Percentiles rank a stretch among this genome's conserved stretches.
Conservation (phyloP, 2,888 invertebrate genomes). For the Tachystola acroxantha region DNA sequence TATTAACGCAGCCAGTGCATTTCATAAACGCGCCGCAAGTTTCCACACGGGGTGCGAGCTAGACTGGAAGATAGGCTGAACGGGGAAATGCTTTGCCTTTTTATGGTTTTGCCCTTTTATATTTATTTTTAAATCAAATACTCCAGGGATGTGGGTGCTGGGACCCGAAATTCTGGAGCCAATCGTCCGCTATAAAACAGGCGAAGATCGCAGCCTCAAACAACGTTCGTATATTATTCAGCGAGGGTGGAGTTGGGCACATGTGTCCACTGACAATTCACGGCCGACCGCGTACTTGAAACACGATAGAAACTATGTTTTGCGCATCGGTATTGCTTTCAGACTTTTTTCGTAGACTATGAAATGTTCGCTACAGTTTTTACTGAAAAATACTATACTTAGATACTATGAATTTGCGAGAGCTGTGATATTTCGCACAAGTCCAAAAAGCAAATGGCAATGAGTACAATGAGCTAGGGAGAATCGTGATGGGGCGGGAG, state of each 20-base stretch:
- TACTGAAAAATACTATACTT: too few species aligned
- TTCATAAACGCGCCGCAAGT: constrained; percentile 39
- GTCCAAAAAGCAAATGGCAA: too few species aligned
- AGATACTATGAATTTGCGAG: too few species aligned
- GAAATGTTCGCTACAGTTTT: too few species aligned
- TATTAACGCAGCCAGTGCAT: constrained; percentile 54
- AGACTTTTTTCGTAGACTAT: not conserved
- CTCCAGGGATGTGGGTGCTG: constrained; percentile 22
- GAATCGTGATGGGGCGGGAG: too few species aligned
- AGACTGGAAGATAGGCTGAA: constrained; percentile 19
- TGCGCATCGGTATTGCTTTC: constrained; percentile 15
- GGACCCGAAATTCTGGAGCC: constrained; percentile 40
- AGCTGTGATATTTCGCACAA: too few species aligned
- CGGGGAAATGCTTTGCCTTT: constrained; percentile 21
- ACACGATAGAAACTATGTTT: constrained; percentile 29
- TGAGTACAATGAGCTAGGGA: too few species aligned
- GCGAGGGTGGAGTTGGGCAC: constrained; percentile 39
- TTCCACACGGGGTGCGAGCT: constrained; percentile 27
- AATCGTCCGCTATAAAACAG: constrained; percentile 61
- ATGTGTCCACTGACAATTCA: constrained; percentile 58
- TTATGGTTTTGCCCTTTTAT: not conserved
- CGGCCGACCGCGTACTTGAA: constrained; percentile 27
- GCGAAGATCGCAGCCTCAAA: constrained; percentile 48
- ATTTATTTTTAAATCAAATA: constrained; percentile 34
- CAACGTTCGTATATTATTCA: constrained; percentile 65